phyloP scores from a whole-genome alignment of 2,888 invertebrate species.

The Macrosiphum euphorbiae region DNA sequence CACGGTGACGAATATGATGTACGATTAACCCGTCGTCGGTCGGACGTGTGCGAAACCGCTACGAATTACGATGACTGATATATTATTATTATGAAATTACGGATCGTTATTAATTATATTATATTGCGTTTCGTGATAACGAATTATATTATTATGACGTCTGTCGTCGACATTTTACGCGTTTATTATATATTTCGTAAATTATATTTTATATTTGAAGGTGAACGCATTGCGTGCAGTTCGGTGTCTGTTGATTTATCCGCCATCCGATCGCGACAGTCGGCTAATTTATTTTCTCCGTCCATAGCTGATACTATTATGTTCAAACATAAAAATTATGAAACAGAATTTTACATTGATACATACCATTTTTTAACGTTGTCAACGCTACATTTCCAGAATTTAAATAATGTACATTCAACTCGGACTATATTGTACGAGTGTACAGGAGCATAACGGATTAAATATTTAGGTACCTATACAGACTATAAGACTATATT shows the following conservation, averaged over 20 bases:
- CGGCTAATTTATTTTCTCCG: neutral
- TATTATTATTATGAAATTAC: neutral
- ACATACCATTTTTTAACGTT: neutral
- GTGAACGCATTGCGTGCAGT: neutral
- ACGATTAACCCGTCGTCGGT: neutral
- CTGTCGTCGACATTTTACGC: neutral
- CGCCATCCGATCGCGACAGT: neutral
- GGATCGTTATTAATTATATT: conserved; percentile 2
- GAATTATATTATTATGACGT: neutral
- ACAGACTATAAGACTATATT: neutral
- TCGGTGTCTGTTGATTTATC: neutral
- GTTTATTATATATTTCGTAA: neutral
- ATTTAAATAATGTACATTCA: neutral
- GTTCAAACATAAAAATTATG: neutral
- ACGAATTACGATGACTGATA: neutral
- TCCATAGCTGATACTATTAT: neutral
- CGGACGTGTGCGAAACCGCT: neutral
- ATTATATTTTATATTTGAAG: neutral
- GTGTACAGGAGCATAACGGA: neutral
- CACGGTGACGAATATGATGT: neutral
- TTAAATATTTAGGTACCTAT: neutral
- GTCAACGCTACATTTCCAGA: neutral
- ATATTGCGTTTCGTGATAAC: neutral
- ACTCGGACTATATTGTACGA: neutral
- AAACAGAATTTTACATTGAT: neutral